Evolutionary conservation across 2,113 vertebrate genomes (phyloP), one percentile per base, ranked within the genome.

Genomic region (Penelope pileata): DNA sequence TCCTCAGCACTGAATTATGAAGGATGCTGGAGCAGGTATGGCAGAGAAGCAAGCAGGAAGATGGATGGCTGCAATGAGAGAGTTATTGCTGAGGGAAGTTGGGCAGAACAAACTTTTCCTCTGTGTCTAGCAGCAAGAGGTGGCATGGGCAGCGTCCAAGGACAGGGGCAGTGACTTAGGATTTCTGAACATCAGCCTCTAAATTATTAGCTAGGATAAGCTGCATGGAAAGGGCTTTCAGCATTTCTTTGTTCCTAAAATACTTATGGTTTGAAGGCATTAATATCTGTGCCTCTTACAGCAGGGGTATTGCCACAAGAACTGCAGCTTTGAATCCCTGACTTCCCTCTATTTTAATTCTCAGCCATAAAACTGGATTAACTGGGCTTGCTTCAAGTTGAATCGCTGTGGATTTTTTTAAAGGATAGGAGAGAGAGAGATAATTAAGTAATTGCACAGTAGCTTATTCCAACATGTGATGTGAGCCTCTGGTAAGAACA

Each of bases 371-470:
- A 95, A 94, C 85, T 90, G 85, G 87, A 85, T 96, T 97, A 96
- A 88, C 91, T 88, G 90, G 79, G 63, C 80, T 96, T 91, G 72
- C 93, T 96, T 80, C 82, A 72, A 95, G 83, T 86, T 84, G 86
- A 78, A 95, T 93, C 11, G 9, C 82, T 54, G 59, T 62, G 88
- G 75, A 9, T 64, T 58, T 58, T 95, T 90, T 92, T 79, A 22
- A 91, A 36, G 94, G 76, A 14, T 91, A 88, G 91, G 82, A 32
- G 84, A 77, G 94, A 75, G 91, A 78, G 91, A 88, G 54, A 96
- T 94, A 96, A 96, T 96, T 88, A 94, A 95, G 94, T 93, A 94
- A 96, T 95, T 96, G 96, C 90, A 95, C 83, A 95, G 88, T 94
- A 93, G 85, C 83, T 95, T 95, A 78, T 93, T 96, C 78, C 88